Percentiles rank a stretch among this genome's conserved stretches.
These are phyloP conservation scores for Vannuccia rotundouncinata DNA, from an alignment of 2,888 invertebrate species.

Conservation along the genomic window DNA sequence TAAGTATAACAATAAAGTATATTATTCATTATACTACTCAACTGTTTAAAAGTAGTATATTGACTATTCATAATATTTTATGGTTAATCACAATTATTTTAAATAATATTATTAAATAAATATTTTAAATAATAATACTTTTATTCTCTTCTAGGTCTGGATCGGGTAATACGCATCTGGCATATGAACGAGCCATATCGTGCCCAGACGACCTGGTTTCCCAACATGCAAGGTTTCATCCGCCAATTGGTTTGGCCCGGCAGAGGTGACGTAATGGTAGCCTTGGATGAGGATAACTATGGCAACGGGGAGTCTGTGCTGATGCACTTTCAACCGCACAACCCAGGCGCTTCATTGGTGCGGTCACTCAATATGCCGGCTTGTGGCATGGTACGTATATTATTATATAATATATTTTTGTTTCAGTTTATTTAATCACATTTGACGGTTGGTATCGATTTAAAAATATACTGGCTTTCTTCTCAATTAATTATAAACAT, in stretches of 20 bases:
- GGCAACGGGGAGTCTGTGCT: neutral
- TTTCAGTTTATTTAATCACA: neutral
- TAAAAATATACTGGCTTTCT: too few species aligned
- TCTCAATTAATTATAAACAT: too few species aligned
- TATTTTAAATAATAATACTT: neutral
- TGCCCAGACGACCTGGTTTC: neutral
- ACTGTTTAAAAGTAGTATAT: too few species aligned
- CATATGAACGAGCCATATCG: neutral
- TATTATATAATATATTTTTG: too few species aligned
- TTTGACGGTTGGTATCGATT: too few species aligned
- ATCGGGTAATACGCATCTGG: neutral
- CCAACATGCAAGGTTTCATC: neutral
- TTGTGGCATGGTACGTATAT: neutral
- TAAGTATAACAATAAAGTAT: neutral
- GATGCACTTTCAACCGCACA: neutral
- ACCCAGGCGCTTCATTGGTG: neutral
- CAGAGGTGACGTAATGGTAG: neutral
- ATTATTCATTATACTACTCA: neutral
- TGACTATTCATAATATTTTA: too few species aligned
- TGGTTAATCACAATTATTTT: neutral
- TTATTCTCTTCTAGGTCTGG: neutral
- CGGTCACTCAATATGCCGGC: neutral
- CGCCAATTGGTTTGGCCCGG: neutral
- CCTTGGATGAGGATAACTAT: slow-evolving; percentile 3
- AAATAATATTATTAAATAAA: neutral